Evolutionary conservation across 1,140 invertebrate genomes (phyloP).

Genomic region (Eubasilissa regina): DNA sequence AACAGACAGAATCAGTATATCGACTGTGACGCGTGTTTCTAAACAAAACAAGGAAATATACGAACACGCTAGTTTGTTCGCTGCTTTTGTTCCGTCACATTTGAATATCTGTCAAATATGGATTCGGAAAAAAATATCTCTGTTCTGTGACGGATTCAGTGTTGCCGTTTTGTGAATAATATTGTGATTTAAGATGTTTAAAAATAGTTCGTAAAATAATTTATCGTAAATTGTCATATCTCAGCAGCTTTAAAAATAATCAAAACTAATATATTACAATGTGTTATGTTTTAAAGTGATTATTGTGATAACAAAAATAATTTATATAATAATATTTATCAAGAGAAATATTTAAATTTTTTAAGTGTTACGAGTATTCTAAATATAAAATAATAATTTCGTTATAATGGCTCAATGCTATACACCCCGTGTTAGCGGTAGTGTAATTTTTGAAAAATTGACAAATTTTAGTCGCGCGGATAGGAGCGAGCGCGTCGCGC

Average conservation of each 20-base stretch:
- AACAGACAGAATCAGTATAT: not conserved
- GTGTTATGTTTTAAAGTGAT: not conserved
- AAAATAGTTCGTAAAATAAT: not conserved
- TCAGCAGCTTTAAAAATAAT: not conserved
- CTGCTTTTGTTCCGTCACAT: not conserved
- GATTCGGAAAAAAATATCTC: not conserved
- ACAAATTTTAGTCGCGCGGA: not conserved
- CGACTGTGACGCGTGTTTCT: no score
- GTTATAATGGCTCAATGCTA: not conserved
- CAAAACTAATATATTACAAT: not conserved
- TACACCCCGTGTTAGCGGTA: not conserved
- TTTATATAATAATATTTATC: no score
- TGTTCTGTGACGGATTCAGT: not conserved
- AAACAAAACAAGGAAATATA: no score
- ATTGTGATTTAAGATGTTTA: not conserved
- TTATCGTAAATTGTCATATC: not conserved
- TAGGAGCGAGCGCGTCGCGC: not conserved
- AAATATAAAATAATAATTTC: not conserved
- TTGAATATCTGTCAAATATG: not conserved
- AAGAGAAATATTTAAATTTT: not conserved
- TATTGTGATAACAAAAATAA: conserved; percentile 5
- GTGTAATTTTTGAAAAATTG: not conserved
- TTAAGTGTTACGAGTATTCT: not conserved
- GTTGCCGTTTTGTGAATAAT: not conserved
- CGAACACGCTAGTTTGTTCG: no score